Percentiles rank a stretch among this genome's conserved stretches.
Evolutionary conservation across 1,140 invertebrate genomes (phyloP).

Genomic region (Ceratitis capitata): DNA sequence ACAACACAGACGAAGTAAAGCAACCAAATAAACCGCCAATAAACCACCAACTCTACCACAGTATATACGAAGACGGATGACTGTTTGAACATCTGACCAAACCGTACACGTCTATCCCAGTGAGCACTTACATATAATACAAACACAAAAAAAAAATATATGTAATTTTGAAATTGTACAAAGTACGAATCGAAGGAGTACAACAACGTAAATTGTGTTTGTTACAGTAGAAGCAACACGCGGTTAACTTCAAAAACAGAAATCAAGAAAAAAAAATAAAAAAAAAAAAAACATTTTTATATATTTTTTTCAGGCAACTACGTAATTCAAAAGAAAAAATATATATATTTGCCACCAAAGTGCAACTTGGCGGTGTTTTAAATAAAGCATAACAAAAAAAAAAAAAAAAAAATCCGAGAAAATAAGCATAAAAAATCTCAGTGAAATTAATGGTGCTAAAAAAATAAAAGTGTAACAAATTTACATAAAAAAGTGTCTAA

Average conservation of each 20-base stretch:
- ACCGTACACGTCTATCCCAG: slow-evolving; percentile 10
- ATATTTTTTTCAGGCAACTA: not conserved
- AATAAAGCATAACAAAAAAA: not conserved
- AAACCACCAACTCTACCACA: not conserved
- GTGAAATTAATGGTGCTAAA: slow-evolving; percentile 5
- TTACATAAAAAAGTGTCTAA: slow-evolving; percentile 26
- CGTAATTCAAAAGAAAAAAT: not conserved
- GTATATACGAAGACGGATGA: not conserved
- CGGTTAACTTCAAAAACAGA: slow-evolving; percentile 15
- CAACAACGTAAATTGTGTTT: slow-evolving; percentile 21
- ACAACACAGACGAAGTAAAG: too few relatives aligned
- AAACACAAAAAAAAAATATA: too few relatives aligned
- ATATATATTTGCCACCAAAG: not conserved
- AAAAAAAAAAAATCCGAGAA: not conserved
- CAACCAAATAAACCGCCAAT: not conserved
- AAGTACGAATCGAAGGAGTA: slow-evolving; percentile 26
- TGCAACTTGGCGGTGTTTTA: slow-evolving; percentile 9
- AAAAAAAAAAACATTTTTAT: not conserved
- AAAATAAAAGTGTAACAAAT: slow-evolving; percentile 21
- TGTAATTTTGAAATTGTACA: slow-evolving; percentile 14
- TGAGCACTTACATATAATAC: not conserved
- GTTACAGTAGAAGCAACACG: slow-evolving; percentile 11
- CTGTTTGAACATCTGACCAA: not conserved
- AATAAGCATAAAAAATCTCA: not conserved
- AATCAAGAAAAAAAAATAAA: too few relatives aligned